Base-by-base conservation (phyloP, 2,113 vertebrate genomes). In the Lepisosteus osseus region DNA sequence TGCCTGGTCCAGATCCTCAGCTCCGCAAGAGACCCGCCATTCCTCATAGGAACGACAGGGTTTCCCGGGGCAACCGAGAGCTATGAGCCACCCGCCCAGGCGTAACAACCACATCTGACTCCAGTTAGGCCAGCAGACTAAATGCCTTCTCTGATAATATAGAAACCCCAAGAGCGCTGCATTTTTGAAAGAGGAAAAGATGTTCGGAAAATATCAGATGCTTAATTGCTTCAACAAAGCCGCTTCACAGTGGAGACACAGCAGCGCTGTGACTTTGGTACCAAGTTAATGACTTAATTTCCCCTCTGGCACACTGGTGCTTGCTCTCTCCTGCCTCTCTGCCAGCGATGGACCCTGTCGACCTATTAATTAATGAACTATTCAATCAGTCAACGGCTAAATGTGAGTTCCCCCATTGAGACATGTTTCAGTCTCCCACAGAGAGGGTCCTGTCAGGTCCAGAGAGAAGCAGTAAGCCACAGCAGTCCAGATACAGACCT, bases 221-320 rank as follows among this genome's bases (percentile, higher is more conserved):
- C 29, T 29, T 29, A 29, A 29, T 29, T 54, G n/a, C n/a, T 1
- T 7, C 12, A 15, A 65, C 41, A 45, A 57, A 54, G 71, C 51
- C 11, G 51, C 8, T 45, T 2, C 66, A 54, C 56, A 14, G 61
- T 72, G 44, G 51, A 57, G 5, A 67, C 29, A 56, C 14, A 63
- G 11, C 9, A 0, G 65, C 15, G 7, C 14, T 55, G 8, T n/a
- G 56, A 64, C 71, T 43, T 29, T 29, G 59, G 40, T 71, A 43
- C 3, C 13, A 29, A 17, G 6, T 72, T 42, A 72, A 54, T 72
- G 63, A 72, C 63, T 71, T 54, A 41, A 45, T 71, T 71, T 51
- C 62, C 29, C 14, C 41, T 14, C 17, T 56, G 62, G 54, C 29
- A 43, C 29, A 61, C 7, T 29, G 3, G 11, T 1, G 42, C 13